Percentiles rank a stretch among this genome's conserved stretches.
Evolutionary conservation across 2,797 vertebrate genomes (phyloP).

Genomic region (Sebastes matsubarae): DNA sequence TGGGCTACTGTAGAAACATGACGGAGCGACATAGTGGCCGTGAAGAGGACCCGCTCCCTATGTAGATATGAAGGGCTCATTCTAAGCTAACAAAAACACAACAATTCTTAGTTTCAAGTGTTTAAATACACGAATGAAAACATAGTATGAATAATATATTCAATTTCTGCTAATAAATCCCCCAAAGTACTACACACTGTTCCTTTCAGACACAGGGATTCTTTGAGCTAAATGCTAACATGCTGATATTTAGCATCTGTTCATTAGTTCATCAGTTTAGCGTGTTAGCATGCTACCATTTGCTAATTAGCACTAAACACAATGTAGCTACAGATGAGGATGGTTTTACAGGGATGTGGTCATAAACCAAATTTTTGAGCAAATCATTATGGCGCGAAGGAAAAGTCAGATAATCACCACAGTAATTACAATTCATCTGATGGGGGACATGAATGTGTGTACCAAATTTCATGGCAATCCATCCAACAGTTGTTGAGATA

Average conservation of each 20-base stretch:
- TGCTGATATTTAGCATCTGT: too few relatives aligned
- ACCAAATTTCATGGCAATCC: neutral
- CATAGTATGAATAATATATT: too few relatives aligned
- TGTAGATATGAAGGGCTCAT: too few relatives aligned
- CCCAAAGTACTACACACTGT: too few relatives aligned
- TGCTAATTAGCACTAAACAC: neutral
- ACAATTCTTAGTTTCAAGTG: neutral
- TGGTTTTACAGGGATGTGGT: neutral
- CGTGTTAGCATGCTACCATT: neutral
- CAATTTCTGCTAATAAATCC: too few relatives aligned
- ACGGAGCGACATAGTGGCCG: accelerated
- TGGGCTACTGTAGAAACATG: too few relatives aligned
- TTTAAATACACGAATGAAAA: too few relatives aligned
- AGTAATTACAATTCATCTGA: neutral
- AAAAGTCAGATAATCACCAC: neutral
- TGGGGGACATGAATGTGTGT: neutral
- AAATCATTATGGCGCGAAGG: neutral
- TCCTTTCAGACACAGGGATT: neutral
- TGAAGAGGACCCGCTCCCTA: too few relatives aligned
- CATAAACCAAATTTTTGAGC: neutral
- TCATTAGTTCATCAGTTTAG: neutral
- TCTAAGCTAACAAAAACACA: too few relatives aligned
- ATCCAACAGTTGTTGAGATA: neutral
- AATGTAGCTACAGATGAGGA: neutral
- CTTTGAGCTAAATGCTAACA: neutral